These are phyloP conservation scores for Ondatra zibethicus DNA, from an alignment of 2,113 vertebrate species.

Conservation along the genomic window DNA sequence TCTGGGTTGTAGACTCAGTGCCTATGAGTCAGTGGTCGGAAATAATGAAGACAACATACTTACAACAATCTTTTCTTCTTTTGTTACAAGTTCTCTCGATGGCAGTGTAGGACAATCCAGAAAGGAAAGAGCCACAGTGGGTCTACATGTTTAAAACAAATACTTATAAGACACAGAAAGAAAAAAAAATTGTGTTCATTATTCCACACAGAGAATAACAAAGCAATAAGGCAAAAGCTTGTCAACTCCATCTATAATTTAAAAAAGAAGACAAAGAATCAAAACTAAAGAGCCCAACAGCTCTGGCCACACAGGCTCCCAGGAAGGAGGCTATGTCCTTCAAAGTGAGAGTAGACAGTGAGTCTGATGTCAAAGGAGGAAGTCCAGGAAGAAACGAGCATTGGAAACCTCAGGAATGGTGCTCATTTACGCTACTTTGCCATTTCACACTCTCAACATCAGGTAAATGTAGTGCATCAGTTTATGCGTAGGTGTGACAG, in stretches of 20 bases:
- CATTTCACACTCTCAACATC: neutral
- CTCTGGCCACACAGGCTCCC: neutral
- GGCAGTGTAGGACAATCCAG: neutral
- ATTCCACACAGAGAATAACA: neutral
- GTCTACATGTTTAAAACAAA: constrained; percentile 32
- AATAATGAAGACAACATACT: neutral
- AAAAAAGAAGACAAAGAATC: constrained; percentile 31
- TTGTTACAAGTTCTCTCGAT: neutral
- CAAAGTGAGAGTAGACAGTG: neutral
- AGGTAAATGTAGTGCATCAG: neutral
- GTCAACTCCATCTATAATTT: neutral
- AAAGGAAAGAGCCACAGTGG: neutral
- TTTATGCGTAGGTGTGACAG: neutral
- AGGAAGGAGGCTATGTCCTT: neutral
- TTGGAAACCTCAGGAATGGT: neutral
- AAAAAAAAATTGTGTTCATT: neutral
- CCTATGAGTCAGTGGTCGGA: neutral
- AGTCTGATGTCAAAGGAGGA: neutral
- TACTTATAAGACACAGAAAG: neutral
- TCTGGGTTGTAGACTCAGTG: neutral
- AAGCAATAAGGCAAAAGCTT: constrained; percentile 29
- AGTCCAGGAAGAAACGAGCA: neutral
- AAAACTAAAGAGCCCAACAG: constrained; percentile 13
- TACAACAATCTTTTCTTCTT: neutral
- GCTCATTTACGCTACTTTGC: neutral